Percentiles rank a stretch among this genome's conserved stretches.
Conservation (phyloP, 1,140 invertebrate genomes). For the Drosophila pallidifrons region DNA sequence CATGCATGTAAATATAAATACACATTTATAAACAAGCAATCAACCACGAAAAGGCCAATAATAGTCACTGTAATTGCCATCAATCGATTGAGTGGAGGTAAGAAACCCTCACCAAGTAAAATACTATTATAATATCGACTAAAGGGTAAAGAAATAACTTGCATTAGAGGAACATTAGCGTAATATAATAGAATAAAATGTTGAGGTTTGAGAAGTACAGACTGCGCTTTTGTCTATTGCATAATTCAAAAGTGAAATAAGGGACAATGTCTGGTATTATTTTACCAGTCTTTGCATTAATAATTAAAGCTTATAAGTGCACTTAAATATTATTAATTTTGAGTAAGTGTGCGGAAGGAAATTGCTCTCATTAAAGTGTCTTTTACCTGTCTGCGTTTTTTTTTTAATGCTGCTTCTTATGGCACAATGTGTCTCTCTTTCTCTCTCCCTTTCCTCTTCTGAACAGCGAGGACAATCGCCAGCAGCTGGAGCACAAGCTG, state of each 20-base stretch:
- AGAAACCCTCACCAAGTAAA: neutral
- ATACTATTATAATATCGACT: neutral
- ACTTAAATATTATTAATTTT: too few species aligned
- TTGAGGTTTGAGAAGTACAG: too few species aligned
- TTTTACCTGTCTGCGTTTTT: neutral
- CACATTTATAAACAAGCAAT: neutral
- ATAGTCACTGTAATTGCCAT: neutral
- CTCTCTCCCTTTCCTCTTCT: neutral
- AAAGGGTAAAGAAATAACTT: too few species aligned
- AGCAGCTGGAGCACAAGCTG: conserved; percentile 81
- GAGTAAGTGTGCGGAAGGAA: too few species aligned
- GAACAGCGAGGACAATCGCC: conserved; percentile 77
- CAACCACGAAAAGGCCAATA: conserved; percentile 1
- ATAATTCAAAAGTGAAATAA: neutral
- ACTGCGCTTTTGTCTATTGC: neutral
- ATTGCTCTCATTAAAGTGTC: neutral
- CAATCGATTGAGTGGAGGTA: neutral
- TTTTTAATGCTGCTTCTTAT: neutral
- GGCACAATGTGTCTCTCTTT: neutral
- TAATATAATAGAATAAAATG: too few species aligned
- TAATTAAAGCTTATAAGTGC: too few species aligned
- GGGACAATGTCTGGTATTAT: too few species aligned
- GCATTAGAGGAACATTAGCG: too few species aligned
- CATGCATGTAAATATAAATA: neutral
- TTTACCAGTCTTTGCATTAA: too few species aligned